These are phyloP conservation scores for Pemphredon lugubris DNA, from an alignment of 2,888 invertebrate genomes.

Conservation along the genomic window DNA sequence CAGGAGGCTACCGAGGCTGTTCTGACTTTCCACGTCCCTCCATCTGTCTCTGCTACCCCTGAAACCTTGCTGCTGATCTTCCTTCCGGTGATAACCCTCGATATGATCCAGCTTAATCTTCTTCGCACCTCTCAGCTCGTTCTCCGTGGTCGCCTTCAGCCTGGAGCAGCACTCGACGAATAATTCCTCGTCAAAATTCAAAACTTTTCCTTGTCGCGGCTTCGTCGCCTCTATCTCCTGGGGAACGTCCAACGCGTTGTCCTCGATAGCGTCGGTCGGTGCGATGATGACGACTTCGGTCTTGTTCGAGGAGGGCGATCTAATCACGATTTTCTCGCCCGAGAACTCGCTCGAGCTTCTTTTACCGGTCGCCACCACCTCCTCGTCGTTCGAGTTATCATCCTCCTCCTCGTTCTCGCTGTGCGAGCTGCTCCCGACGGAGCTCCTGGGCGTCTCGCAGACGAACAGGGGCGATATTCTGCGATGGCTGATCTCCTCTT, in stretches of 20 bases:
- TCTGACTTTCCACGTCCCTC: constrained; percentile 79
- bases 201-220: constrained; percentile 75
- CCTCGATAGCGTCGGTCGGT: constrained; percentile 77
- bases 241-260: constrained; percentile 76
- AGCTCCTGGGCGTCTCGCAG: constrained; percentile 71
- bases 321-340: constrained; percentile 71
- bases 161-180: constrained; percentile 80
- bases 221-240: constrained; percentile 63
- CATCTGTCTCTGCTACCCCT: constrained; percentile 72
- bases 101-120: constrained; percentile 79
- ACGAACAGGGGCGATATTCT: constrained; percentile 74
- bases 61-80: constrained; percentile 67
- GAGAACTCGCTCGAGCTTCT: constrained; percentile 67
- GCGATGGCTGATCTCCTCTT: constrained; percentile 62
- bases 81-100: constrained; percentile 70
- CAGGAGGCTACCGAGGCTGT: constrained; percentile 77
- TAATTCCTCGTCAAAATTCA: constrained; percentile 78
- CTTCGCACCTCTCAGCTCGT: constrained; percentile 77
- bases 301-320: constrained; percentile 70
- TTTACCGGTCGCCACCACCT: constrained; percentile 44
- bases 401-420: constrained; percentile 53
- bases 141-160: constrained; percentile 78
- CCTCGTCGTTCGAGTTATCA: neutral
- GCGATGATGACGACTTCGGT: constrained; percentile 75
- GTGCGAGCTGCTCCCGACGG: constrained; percentile 66